These are phyloP conservation scores for Neolamprologus sp. DNA, from an alignment of 2,113 vertebrate species.

Conservation along the genomic window DNA sequence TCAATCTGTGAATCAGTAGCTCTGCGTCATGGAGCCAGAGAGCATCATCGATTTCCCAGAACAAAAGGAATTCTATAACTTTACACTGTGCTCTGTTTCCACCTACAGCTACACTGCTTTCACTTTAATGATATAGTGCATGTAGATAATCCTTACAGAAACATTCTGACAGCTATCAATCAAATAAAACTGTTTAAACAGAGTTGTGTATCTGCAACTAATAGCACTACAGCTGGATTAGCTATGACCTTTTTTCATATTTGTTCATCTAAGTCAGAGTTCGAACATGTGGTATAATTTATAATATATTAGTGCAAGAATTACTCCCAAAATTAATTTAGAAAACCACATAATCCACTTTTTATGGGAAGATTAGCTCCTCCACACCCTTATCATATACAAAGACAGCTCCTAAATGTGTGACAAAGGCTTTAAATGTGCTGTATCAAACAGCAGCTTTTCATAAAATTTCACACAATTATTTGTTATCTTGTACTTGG, in stretches of 20 bases:
- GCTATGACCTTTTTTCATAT: neutral
- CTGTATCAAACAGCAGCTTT: neutral
- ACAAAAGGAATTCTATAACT: constrained; percentile 42
- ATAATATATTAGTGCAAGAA: neutral
- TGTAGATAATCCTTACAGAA: neutral
- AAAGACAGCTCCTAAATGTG: neutral
- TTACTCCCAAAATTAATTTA: neutral
- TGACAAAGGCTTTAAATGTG: neutral
- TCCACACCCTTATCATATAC: neutral
- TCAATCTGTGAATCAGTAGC: constrained; percentile 36
- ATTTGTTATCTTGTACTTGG: neutral
- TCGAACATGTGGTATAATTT: neutral
- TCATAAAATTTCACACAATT: neutral
- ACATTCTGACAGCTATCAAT: neutral
- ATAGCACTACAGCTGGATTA: neutral
- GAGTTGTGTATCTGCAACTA: neutral
- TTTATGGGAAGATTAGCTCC: neutral
- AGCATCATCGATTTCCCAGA: constrained; percentile 36
- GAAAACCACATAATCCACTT: neutral
- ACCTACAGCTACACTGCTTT: neutral
- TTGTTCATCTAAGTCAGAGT: neutral
- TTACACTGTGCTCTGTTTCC: neutral
- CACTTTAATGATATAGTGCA: neutral
- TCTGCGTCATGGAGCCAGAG: constrained; percentile 20
- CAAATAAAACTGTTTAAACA: neutral